Percentiles rank a stretch among this genome's conserved stretches.
phyloP scores from a whole-genome alignment of 2,797 vertebrate species.

The Pseudocheirus occidentalis region DNA sequence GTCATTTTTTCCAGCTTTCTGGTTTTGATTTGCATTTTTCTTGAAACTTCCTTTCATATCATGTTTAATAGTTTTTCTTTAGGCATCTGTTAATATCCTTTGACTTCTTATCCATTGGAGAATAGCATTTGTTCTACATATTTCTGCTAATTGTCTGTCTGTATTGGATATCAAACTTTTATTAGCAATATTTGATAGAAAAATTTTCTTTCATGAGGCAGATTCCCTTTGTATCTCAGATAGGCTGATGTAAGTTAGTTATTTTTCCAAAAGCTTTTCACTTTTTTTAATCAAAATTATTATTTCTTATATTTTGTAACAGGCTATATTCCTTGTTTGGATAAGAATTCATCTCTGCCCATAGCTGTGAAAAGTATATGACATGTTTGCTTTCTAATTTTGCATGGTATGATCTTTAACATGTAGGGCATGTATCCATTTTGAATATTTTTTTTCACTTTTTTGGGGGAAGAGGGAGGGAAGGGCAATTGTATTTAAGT shows the following conservation, averaged over 20 bases:
- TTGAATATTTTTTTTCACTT: slow-evolving; percentile 6
- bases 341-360: no score
- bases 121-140: neutral
- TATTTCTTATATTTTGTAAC: neutral
- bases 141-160: slow-evolving; percentile 3
- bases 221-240: slow-evolving; percentile 27
- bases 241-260: slow-evolving; percentile 1
- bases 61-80: slow-evolving; percentile 37
- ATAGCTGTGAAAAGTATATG: no score
- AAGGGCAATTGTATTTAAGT: no score
- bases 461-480: no score
- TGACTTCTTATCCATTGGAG: slow-evolving; percentile 26
- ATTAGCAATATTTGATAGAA: slow-evolving; percentile 18
- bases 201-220: slow-evolving; percentile 20
- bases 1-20: neutral
- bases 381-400: neutral
- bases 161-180: slow-evolving; percentile 42
- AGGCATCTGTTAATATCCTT: slow-evolving; percentile 10
- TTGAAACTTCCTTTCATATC: slow-evolving; percentile 4
- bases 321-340: neutral
- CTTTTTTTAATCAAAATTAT: neutral
- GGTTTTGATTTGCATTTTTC: slow-evolving; percentile 12
- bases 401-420: slow-evolving; percentile 17
- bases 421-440: slow-evolving; percentile 18
- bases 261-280: slow-evolving; percentile 29